Conservation (phyloP, 2,888 invertebrate species). For the Stomorhina lunata region DNA sequence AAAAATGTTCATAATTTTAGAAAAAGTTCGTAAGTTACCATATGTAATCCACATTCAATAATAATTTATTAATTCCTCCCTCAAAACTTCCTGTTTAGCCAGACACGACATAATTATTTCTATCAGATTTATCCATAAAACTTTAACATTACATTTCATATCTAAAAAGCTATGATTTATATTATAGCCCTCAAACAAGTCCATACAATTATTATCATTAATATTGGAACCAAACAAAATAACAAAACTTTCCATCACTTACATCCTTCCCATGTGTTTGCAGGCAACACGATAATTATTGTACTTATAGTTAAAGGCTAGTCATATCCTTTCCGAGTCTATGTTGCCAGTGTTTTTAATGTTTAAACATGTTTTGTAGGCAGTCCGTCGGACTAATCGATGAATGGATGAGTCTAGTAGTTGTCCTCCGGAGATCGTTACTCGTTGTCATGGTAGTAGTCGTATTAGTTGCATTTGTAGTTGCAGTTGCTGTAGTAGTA, state of each 20-base stretch:
- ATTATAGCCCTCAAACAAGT: background rate
- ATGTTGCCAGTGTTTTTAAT: conserved; percentile 53
- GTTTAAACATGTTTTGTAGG: conserved; percentile 51
- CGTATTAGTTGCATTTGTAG: conserved; percentile 21
- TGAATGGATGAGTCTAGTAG: conserved; percentile 49
- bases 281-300: conserved; percentile 36
- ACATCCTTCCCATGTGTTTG: background rate
- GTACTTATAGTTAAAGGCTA: conserved; percentile 14
- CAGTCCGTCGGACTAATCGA: conserved; percentile 10
- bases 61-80: background rate
- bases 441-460: conserved; percentile 26
- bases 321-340: too few species aligned
- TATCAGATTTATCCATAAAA: background rate
- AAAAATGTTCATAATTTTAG: too few species aligned
- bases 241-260: background rate
- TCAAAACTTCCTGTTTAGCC: background rate
- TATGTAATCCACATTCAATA: background rate
- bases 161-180: background rate
- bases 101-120: conserved; percentile 20
- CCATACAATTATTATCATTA: conserved; percentile 33
- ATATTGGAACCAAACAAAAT: too few species aligned
- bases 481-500: background rate
- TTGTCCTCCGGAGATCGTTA: conserved; percentile 52
- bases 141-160: background rate
- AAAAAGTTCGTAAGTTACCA: too few species aligned